These are phyloP conservation scores for Misgurnus mizolepis DNA, from an alignment of 2,113 vertebrate genomes.

Conservation along the genomic window DNA sequence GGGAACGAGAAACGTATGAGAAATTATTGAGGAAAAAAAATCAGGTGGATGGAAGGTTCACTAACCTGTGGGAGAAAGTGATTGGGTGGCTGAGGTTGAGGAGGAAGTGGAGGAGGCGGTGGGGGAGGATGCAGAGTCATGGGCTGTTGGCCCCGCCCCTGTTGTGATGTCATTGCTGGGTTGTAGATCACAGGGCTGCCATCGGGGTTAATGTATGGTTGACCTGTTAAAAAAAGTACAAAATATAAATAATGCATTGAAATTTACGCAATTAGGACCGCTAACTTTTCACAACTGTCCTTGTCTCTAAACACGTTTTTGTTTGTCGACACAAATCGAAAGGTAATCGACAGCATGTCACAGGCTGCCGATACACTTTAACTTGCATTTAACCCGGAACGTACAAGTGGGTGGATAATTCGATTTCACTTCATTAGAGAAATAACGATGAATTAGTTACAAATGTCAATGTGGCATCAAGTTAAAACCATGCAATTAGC, in stretches of 20 bases:
- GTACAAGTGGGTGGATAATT: background rate
- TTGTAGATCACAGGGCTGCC: slow-evolving; percentile 90
- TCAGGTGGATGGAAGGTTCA: background rate
- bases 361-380: too few relatives aligned
- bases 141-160: slow-evolving; percentile 79
- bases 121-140: slow-evolving; percentile 77
- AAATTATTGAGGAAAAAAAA: background rate
- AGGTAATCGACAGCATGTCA: too few relatives aligned
- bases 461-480: background rate
- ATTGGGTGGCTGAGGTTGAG: slow-evolving; percentile 80
- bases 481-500: background rate
- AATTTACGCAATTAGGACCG: too few relatives aligned
- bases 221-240: slow-evolving; percentile 75
- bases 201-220: slow-evolving; percentile 91
- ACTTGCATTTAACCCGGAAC: background rate
- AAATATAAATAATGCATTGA: background rate
- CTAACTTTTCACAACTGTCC: too few relatives aligned
- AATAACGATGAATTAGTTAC: background rate
- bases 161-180: slow-evolving; percentile 84
- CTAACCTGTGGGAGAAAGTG: slow-evolving; percentile 91
- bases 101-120: slow-evolving; percentile 47
- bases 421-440: background rate
- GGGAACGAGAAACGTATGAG: background rate
- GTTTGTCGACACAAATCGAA: too few relatives aligned
- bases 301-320: too few relatives aligned